Evolutionary conservation across 2,113 vertebrate species (phyloP).

Genomic region (Formicarius rufipectus): DNA sequence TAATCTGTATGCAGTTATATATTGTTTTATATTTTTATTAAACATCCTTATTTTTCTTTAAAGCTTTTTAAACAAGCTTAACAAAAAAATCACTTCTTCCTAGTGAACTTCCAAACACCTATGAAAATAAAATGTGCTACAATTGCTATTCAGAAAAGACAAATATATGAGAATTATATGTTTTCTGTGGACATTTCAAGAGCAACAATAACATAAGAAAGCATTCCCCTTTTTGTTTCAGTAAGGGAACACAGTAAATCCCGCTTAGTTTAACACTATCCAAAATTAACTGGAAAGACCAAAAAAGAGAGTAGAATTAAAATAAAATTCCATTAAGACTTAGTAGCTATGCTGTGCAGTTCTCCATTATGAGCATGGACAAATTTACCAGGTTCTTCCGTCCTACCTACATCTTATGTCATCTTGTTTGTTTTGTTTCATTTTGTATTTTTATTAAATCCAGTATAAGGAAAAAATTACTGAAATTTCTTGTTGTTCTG

Average conservation of each 20-base stretch:
- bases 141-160: neutral
- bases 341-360: neutral
- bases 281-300: neutral
- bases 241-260: neutral
- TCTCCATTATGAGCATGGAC: neutral
- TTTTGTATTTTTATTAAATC: neutral
- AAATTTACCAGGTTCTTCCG: neutral
- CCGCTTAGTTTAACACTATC: neutral
- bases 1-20: neutral
- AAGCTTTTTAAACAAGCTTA: neutral
- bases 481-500: neutral
- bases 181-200: neutral
- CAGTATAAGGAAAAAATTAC: neutral
- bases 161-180: neutral
- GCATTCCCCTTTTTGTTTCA: neutral
- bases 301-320: neutral
- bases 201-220: neutral
- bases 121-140: neutral
- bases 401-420: neutral
- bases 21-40: neutral
- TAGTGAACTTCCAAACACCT: neutral
- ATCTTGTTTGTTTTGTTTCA: neutral
- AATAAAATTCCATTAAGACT: neutral
- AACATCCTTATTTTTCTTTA: neutral
- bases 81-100: neutral